Evolutionary conservation across 2,113 vertebrate genomes (phyloP), one percentile per base, ranked within the genome.

Genomic region (Eurystomus gularis): DNA sequence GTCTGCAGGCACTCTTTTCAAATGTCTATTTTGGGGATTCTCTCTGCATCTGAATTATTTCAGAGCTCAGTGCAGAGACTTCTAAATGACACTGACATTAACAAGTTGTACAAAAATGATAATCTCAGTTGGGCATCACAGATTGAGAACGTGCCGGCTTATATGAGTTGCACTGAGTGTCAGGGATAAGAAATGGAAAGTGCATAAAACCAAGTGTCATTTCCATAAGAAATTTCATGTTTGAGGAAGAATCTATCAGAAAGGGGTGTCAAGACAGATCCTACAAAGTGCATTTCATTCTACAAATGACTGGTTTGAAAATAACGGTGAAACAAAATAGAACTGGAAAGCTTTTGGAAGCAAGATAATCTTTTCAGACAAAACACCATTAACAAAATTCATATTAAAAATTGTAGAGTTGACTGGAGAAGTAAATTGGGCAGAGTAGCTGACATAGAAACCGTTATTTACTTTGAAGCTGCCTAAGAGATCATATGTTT

Each of bases 71-170:
- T 70, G 66, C 66, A 85, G 78, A 89, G 82, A n/a, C 40, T 95
- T 91, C 84, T 94, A 96, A 96, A 97, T 95, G 93, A 88, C 96
- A 96, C 70, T 93, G 95, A 93, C 95, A 93, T 95, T 95, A 97
- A 95, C 94, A 96, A 85, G 77, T 93, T 94, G 91, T 94, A 95
- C 91, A 90, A 82, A 91, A 87, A 94, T 90, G 73, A 94, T 93
- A 72, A 91, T 93, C 95, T 96, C 94, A 70, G 89, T 82, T 96
- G 91, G 84, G 62, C 19, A 0, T 66, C 89, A 37, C 86, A 91
- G 84, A 87, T 52, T 85, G 91, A 95, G 93, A 89, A 95, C 0
- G 20, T 94, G 87, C 65, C 0, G 5, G 52, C n/a, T 95, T 89
- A 39, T 82, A 52, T 48, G 77, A 92, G 77, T 64, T 7, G 12